Evolutionary conservation across 1,140 invertebrate species (phyloP).

Genomic region (Caligus rogercresseyi): DNA sequence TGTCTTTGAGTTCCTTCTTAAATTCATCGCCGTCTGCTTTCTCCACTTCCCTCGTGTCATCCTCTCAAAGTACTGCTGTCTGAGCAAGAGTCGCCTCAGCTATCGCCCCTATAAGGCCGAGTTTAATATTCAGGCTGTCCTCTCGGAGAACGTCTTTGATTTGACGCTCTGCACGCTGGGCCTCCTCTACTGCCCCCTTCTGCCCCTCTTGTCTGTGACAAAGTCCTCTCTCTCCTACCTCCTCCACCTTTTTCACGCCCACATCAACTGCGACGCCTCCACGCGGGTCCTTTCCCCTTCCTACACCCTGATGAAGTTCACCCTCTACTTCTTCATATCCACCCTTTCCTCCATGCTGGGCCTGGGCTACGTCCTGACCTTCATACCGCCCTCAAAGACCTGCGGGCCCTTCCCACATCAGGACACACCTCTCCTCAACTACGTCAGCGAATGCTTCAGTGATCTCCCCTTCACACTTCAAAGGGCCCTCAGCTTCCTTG

Average conservation of each 20-base stretch:
- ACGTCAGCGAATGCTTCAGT: not conserved
- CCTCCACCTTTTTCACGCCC: not conserved
- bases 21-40: not conserved
- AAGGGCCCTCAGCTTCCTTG: not conserved
- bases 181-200: not conserved
- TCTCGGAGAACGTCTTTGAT: not conserved
- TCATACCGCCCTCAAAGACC: constrained; percentile 2
- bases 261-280: not conserved
- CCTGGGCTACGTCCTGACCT: not conserved
- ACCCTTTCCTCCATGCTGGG: not conserved
- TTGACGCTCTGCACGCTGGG: not conserved
- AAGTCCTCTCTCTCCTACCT: not conserved
- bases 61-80: not conserved
- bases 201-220: not conserved
- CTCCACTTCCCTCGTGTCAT: not conserved
- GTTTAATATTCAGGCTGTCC: not conserved
- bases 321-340: not conserved
- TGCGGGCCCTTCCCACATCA: not conserved
- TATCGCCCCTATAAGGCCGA: not conserved
- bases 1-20: not conserved
- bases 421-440: not conserved
- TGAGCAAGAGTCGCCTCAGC: not conserved
- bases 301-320: not conserved
- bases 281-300: not conserved
- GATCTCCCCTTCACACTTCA: not conserved